Evolutionary conservation across 2,888 invertebrate genomes (phyloP).

Genomic region (Tipula lateralis): DNA sequence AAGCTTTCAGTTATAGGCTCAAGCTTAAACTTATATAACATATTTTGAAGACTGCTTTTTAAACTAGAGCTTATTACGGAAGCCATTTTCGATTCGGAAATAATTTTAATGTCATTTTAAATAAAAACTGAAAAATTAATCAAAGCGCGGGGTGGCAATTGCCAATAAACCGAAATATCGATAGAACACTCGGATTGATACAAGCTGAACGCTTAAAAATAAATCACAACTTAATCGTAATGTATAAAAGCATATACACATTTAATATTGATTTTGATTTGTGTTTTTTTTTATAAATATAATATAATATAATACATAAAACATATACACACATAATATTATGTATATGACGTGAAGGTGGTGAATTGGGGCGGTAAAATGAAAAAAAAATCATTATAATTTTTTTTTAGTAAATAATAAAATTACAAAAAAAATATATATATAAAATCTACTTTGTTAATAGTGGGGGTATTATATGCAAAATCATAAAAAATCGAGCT

Average conservation of each 20-base stretch:
- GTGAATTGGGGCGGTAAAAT: background rate
- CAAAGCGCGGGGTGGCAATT: no score
- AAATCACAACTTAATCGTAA: background rate
- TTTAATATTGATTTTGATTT: background rate
- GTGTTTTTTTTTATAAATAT: background rate
- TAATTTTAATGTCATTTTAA: no score
- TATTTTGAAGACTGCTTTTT: no score
- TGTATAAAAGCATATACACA: background rate
- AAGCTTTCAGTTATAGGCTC: no score
- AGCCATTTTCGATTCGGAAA: no score
- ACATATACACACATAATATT: background rate
- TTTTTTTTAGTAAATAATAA: background rate
- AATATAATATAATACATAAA: background rate
- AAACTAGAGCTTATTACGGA: no score
- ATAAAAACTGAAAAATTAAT: no score
- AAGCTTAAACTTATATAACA: no score
- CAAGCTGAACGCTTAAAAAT: no score
- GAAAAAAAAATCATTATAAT: slow-evolving; percentile 12
- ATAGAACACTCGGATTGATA: no score
- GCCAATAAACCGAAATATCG: no score
- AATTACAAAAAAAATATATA: background rate
- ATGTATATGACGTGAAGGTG: background rate
- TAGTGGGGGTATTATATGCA: slow-evolving; percentile 7
- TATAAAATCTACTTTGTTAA: background rate
- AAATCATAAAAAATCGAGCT: background rate